Evolutionary conservation across 1,140 invertebrate genomes (phyloP), one percentile per base, ranked within the genome.

Genomic region (Antheraea mylitta): DNA sequence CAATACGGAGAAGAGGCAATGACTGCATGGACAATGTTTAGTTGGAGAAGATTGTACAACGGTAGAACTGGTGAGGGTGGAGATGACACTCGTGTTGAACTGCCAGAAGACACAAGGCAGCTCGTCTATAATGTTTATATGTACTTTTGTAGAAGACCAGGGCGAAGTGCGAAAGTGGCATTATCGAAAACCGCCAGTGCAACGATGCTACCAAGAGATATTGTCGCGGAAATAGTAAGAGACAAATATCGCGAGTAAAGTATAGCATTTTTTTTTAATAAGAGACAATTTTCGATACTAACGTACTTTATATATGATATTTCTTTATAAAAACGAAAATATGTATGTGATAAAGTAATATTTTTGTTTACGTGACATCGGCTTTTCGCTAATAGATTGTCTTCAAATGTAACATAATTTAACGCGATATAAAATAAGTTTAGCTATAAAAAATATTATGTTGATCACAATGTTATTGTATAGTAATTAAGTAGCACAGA

Each of bases 11-110:
- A 89, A 81, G 74, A 92, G 76, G 87, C 89, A 58, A 90, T 90
- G 90, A 92, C 90, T 63, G 90, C 90, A 38, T 90, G 88, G 90
- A 92, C 90, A 22, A 92, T 92, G 90, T 92, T 92, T 65, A 92
- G 87, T 78, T 92, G 90, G 90, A 78, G 88, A 69, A 78, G 90
- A 69, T 72, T 92, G 67, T 92, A 90, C 77, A 90, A 72, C 63
- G 82, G 87, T 2, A 77, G 81, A 58, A 75, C 69, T 58, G 67
- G 80, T 72, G 75, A 85, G 37, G 63, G 72, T 16, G 30, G 48
- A 0, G 88, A 90, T 22, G 89, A 89, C 1, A 74, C 74, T 8
- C 71, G 78, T 53, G 81, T 84, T 13, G 87, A 92, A 19, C 75
- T 90, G 58, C 90, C 90, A 11, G 88, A 86, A 8, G 90, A 92